These are phyloP conservation scores for Elephantulus edwardii DNA, from an alignment of 2,113 vertebrate genomes.

Conservation along the genomic window DNA sequence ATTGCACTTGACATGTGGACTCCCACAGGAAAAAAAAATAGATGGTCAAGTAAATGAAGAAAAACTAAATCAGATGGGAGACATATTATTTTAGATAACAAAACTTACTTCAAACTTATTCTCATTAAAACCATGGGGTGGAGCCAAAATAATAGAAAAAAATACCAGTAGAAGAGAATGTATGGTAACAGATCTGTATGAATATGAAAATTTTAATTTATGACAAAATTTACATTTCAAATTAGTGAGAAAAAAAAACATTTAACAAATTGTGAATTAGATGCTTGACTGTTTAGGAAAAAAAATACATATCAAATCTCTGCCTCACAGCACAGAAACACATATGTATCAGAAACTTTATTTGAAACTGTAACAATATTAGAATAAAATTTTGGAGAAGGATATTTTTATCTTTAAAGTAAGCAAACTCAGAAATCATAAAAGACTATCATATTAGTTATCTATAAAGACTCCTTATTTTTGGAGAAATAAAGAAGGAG, in stretches of 20 bases:
- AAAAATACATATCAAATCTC: background rate
- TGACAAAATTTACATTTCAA: background rate
- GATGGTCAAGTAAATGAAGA: background rate
- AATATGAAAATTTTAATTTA: background rate
- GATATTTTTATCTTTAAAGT: slow-evolving; percentile 9
- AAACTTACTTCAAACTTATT: background rate
- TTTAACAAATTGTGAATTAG: background rate
- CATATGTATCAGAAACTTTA: background rate
- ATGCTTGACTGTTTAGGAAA: background rate
- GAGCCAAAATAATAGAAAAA: background rate
- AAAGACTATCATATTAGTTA: background rate
- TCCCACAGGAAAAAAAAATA: background rate
- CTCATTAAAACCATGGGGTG: background rate
- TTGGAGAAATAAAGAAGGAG: background rate
- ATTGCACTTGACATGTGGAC: background rate
- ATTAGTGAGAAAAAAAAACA: background rate
- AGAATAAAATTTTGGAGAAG: background rate
- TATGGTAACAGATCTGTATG: background rate
- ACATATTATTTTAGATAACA: background rate
- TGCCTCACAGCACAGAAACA: background rate
- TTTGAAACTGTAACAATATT: background rate
- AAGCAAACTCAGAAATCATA: background rate
- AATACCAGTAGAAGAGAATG: background rate
- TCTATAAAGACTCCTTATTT: background rate
- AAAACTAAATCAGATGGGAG: background rate